Evolutionary conservation across 2,797 vertebrate species (phyloP).

Genomic region (Echeneis naucrates): DNA sequence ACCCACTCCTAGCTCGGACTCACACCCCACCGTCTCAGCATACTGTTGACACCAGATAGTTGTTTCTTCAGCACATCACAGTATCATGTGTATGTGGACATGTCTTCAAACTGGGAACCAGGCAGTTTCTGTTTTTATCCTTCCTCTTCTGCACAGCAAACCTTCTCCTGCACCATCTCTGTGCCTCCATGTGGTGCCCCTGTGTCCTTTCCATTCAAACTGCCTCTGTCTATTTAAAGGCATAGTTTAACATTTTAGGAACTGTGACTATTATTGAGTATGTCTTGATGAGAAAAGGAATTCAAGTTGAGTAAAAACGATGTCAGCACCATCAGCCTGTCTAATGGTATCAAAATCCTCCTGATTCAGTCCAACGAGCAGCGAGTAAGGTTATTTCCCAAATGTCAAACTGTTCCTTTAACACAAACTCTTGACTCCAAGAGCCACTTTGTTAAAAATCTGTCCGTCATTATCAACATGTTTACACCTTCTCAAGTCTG

Average conservation of each 20-base stretch:
- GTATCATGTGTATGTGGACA: background rate
- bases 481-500: background rate
- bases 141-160: conserved; percentile 16
- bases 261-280: too few species aligned
- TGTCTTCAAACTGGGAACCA: conserved; percentile 46
- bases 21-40: background rate
- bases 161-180: conserved; percentile 27
- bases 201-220: conserved; percentile 34
- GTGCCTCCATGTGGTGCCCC: conserved; percentile 46
- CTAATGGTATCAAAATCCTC: background rate
- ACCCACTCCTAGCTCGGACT: conserved; percentile 45
- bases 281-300: background rate
- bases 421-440: background rate
- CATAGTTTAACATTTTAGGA: conserved; percentile 12
- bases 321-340: background rate
- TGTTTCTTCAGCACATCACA: conserved; percentile 14
- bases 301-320: background rate
- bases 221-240: conserved; percentile 2
- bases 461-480: background rate
- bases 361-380: background rate
- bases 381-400: conserved; percentile 21
- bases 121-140: conserved; percentile 34
- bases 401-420: conserved; percentile 12
- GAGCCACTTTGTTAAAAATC: background rate
- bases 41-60: conserved; percentile 23